Base-by-base conservation (phyloP, 2,797 vertebrate genomes). In the Trachops cirrhosus region DNA sequence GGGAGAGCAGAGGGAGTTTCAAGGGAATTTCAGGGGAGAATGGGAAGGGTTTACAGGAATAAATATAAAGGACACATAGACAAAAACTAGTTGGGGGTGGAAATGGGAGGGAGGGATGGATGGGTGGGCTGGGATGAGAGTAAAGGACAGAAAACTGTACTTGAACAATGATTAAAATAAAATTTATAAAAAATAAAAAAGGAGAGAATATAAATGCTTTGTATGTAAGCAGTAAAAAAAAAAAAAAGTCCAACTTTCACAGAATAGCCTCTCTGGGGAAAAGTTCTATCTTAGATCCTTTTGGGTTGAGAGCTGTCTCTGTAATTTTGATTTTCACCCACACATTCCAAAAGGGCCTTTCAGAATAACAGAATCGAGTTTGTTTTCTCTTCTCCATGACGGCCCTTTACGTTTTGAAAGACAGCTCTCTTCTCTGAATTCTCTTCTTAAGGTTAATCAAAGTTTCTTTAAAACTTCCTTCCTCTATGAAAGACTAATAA, bases 401-500 rank as follows among this genome's bases (percentile, higher is more conserved):
- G 39, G 54, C 18, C 21, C 32, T 89, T 96, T 80, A 74, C 37
- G 26, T 88, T 39, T 79, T 78, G 77, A 50, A 79, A 94, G 83
- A 86, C 19, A 92, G 26, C 21, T 32, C 71, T 77, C 74, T 94
- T 46, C 39, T 91, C 68, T 26, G 54, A 92, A 74, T 67, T 68
- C 46, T 94, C 68, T 92, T 82, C 34, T 91, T 90, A 89, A 93
- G 39, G 34, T 89, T 94, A 91, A 88, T 93, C 67, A 96, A 89
- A 89, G 18, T 32, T 85, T 88, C 48, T 57, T 94, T 71, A 50
- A 96, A 92, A 62, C 26, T 85, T 86, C 11, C 50, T 70, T 93
- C 57, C 15, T 79, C 24, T 3, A 0, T 19, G 68, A 94, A 80
- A 91, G 32, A 70, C 11, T 48, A 70, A 84, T 24, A 94, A 34